Percentiles rank a stretch among this genome's conserved stretches.
Evolutionary conservation across 2,113 vertebrate species (phyloP).

Genomic region (Neolamprologus devosi): DNA sequence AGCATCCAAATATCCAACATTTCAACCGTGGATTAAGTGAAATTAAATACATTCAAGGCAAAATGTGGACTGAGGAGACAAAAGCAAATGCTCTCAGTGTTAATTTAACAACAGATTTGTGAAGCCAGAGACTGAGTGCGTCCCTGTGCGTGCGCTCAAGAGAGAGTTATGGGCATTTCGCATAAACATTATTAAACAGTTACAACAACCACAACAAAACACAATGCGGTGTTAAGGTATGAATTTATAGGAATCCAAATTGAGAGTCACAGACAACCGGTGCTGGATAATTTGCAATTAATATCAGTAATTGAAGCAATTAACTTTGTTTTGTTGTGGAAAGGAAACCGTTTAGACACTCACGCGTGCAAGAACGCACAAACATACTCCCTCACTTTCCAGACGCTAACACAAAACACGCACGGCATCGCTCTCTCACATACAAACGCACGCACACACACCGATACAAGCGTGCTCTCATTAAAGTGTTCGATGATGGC

Average conservation of each 20-base stretch:
- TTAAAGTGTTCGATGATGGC: not conserved
- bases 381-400: not conserved
- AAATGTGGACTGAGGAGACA: not conserved
- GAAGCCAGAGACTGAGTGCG: not conserved
- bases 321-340: slow-evolving; percentile 58
- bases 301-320: slow-evolving; percentile 61
- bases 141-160: not conserved
- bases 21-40: not conserved
- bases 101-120: not conserved
- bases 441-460: not conserved
- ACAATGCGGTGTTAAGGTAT: slow-evolving; percentile 1
- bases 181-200: slow-evolving; percentile 10
- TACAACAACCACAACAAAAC: slow-evolving; percentile 4
- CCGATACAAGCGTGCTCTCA: not conserved
- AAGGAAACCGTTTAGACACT: slow-evolving; percentile 42
- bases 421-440: not conserved
- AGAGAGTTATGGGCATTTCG: not conserved
- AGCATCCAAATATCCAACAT: not conserved
- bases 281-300: slow-evolving; percentile 51
- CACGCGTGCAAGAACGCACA: not conserved
- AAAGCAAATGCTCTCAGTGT: not conserved
- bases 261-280: slow-evolving; percentile 43
- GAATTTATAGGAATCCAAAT: slow-evolving; percentile 27
- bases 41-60: not conserved
- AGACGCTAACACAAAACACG: not conserved